Conservation (phyloP, 2,113 vertebrate species). For the Anseranas semipalmata region DNA sequence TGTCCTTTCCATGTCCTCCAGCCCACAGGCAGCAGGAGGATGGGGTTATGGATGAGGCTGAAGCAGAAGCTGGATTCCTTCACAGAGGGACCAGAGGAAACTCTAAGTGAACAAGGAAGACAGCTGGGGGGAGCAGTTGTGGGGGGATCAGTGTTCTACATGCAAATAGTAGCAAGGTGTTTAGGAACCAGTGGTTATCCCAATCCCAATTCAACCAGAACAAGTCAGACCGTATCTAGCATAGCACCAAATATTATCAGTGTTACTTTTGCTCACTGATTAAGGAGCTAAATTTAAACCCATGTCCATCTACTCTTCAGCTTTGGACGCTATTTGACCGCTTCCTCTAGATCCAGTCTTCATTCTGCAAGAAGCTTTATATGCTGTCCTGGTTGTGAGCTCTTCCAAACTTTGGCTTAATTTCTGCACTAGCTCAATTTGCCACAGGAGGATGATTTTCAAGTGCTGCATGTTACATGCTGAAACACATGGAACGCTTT, state of each 20-base stretch:
- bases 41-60: not conserved
- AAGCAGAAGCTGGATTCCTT: not conserved
- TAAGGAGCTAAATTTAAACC: not conserved
- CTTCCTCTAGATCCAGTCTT: not conserved
- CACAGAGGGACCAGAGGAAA: not conserved
- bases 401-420: not conserved
- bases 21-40: not conserved
- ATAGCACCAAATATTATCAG: not conserved
- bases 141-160: not conserved
- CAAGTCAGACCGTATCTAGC: not conserved
- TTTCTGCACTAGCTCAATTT: not conserved
- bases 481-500: not conserved
- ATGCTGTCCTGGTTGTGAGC: not conserved
- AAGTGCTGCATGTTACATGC: not conserved
- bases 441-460: not conserved
- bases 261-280: not conserved
- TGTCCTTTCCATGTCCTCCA: not conserved
- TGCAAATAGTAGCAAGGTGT: not conserved
- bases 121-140: not conserved
- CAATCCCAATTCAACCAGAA: not conserved
- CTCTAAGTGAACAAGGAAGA: not conserved
- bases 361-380: not conserved
- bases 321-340: not conserved
- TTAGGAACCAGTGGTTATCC: not conserved
- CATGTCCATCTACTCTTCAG: not conserved